A percentile compares a stretch with the other conserved stretches of the same genome.
phyloP scores from a whole-genome alignment of 2,113 vertebrate genomes.

The Chloropsis hardwickii region DNA sequence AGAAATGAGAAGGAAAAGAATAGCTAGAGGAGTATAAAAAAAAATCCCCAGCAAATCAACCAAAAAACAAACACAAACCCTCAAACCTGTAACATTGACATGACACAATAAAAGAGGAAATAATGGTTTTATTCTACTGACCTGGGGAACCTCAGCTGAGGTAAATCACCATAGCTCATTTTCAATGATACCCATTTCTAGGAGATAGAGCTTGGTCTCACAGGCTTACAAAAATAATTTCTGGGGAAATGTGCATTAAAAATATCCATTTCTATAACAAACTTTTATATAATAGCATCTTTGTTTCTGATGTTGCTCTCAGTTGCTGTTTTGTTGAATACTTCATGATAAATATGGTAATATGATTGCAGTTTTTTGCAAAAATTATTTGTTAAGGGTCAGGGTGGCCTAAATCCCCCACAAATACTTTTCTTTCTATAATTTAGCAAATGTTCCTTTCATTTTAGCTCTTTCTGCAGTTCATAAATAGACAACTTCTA shows the following conservation, averaged over 20 bases:
- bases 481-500: background rate
- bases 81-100: background rate
- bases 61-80: background rate
- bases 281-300: background rate
- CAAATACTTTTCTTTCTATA: background rate
- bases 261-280: background rate
- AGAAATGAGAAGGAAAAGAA: conserved; percentile 8
- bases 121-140: background rate
- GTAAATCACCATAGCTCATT: background rate
- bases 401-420: background rate
- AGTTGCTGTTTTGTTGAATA: background rate
- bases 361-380: background rate
- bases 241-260: background rate
- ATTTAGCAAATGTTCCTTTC: background rate
- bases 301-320: background rate
- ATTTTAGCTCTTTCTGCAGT: background rate
- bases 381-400: background rate
- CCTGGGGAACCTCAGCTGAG: background rate
- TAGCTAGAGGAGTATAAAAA: background rate
- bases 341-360: background rate
- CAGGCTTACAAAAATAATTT: background rate
- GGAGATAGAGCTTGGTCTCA: background rate
- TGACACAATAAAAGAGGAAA: background rate
- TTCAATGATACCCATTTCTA: background rate
- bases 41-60: background rate